Evolutionary conservation across 2,113 vertebrate genomes (phyloP).

Genomic region (Cyanoramphus novaezelandiae): DNA sequence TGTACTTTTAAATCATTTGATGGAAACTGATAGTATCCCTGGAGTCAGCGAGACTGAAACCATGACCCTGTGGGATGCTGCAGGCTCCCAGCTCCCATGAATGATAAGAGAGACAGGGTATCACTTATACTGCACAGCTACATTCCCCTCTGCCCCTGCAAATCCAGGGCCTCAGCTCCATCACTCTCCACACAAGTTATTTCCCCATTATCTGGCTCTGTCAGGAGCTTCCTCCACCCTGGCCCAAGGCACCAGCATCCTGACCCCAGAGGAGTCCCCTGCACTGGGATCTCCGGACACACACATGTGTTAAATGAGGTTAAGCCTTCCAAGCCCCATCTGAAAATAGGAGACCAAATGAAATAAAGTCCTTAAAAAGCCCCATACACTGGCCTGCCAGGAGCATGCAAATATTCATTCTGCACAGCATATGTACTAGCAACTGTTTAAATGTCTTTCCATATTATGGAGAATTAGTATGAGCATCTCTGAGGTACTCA

Average conservation of each 20-base stretch:
- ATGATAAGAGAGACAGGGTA: neutral
- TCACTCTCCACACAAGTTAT: neutral
- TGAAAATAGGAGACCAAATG: neutral
- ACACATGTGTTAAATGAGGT: neutral
- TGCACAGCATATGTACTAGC: constrained; percentile 14
- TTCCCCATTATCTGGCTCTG: neutral
- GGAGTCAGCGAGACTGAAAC: neutral
- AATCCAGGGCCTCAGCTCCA: neutral
- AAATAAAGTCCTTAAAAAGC: neutral
- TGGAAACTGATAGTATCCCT: neutral
- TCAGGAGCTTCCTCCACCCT: neutral
- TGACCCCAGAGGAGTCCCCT: neutral
- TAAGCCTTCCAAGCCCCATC: neutral
- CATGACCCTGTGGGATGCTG: neutral
- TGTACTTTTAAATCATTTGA: neutral
- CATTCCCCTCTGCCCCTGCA: neutral
- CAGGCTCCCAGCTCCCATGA: neutral
- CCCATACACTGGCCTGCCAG: neutral
- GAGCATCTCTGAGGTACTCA: neutral
- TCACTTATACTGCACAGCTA: neutral
- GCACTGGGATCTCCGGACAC: neutral
- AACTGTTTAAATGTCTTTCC: neutral
- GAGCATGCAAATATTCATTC: neutral
- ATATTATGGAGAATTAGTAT: neutral
- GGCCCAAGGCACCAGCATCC: neutral